A percentile compares a stretch with the other conserved stretches of the same genome.
phyloP scores from a whole-genome alignment of 2,113 vertebrate species.

The Leiothrix lutea region DNA sequence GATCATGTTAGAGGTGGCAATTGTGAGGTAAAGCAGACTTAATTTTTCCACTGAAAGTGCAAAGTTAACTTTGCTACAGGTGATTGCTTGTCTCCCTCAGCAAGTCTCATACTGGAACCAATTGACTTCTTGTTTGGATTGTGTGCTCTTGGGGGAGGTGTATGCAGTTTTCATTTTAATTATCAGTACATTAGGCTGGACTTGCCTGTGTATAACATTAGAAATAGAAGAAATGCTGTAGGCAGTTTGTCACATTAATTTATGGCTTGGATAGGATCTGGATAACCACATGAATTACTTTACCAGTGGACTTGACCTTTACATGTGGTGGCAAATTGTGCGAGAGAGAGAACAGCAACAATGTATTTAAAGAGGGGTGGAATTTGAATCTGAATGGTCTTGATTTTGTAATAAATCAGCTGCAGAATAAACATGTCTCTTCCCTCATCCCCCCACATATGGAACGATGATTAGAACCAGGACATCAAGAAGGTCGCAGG shows the following conservation, averaged over 20 bases:
- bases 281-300: conserved; percentile 58
- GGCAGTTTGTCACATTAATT: conserved; percentile 56
- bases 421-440: conserved; percentile 48
- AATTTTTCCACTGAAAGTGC: not conserved
- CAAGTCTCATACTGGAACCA: not conserved
- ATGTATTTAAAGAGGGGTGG: conserved; percentile 11
- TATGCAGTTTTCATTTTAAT: conserved; percentile 5
- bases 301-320: conserved; percentile 56
- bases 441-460: not conserved
- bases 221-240: conserved; percentile 37
- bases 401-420: conserved; percentile 62
- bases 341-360: not conserved
- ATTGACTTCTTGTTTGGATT: not conserved
- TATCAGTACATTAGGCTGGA: not conserved
- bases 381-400: conserved; percentile 56
- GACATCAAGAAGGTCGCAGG: not conserved
- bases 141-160: not conserved
- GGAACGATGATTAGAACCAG: conserved; percentile 36
- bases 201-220: conserved; percentile 39
- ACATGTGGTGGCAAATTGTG: conserved; percentile 53
- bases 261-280: conserved; percentile 40
- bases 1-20: not conserved
- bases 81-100: not conserved
- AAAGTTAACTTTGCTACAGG: not conserved
- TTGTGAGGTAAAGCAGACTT: not conserved